Evolutionary conservation across 2,113 vertebrate genomes (phyloP).

Genomic region (Dromiciops gliroides): DNA sequence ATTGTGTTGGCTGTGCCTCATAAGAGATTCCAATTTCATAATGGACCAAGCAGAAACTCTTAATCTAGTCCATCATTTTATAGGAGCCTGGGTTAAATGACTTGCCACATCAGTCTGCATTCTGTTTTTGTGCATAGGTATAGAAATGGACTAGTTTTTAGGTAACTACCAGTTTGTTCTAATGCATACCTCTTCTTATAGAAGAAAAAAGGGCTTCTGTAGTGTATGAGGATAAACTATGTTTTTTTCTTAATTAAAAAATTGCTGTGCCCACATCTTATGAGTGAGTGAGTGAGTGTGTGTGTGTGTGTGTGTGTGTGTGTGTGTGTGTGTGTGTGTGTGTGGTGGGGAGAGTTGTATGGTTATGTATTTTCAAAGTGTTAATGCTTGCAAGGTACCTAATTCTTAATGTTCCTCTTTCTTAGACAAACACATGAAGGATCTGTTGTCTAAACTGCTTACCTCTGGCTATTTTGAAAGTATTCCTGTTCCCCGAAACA

Average conservation of each 20-base stretch:
- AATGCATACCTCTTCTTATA: not conserved
- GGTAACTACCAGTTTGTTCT: not conserved
- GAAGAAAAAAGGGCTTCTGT: not conserved
- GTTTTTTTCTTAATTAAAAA: not conserved
- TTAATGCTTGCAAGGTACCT: slow-evolving; percentile 47
- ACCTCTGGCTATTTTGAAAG: slow-evolving; percentile 93
- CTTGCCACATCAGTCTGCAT: not conserved
- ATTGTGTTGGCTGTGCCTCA: not conserved
- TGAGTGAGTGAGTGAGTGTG: too few species aligned
- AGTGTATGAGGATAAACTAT: not conserved
- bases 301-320: too few species aligned
- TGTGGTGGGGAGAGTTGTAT: too few species aligned
- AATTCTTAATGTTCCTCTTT: slow-evolving; percentile 50
- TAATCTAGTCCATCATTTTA: not conserved
- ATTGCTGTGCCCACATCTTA: not conserved
- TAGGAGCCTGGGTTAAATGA: not conserved
- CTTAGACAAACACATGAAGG: slow-evolving; percentile 93
- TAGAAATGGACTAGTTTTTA: slow-evolving; percentile 4
- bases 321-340: too few species aligned
- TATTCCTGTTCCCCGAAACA: slow-evolving; percentile 84
- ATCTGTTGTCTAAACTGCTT: slow-evolving; percentile 89
- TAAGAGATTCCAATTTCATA: not conserved
- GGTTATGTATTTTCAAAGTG: not conserved
- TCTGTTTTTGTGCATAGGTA: not conserved
- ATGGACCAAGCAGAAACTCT: not conserved